phyloP scores from a whole-genome alignment of 2,888 invertebrate genomes.

The Malthinus flaveolus region DNA sequence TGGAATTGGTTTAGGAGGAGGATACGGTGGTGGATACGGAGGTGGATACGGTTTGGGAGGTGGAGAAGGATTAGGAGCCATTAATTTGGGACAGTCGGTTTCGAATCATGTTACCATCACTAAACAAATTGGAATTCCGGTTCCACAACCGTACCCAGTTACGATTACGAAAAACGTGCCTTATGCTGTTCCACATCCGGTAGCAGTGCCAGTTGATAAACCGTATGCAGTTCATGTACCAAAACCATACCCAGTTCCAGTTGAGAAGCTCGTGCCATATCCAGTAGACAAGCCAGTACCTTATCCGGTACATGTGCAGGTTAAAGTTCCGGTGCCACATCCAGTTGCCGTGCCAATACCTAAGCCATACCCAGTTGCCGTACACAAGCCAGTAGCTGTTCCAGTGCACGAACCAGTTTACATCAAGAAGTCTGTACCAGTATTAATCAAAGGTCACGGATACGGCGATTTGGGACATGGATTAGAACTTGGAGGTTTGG shows the following conservation, averaged over 20 bases:
- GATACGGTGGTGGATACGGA: constrained; percentile 22
- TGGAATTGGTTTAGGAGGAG: constrained; percentile 14
- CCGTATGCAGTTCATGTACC: constrained; percentile 55
- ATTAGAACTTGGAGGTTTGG: constrained; percentile 30
- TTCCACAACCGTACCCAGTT: constrained; percentile 59
- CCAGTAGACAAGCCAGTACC: constrained; percentile 61
- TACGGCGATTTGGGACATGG: constrained; percentile 34
- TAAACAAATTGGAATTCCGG: constrained; percentile 56
- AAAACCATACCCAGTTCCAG: constrained; percentile 57
- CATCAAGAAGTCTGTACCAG: constrained; percentile 58
- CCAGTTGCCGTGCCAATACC: constrained; percentile 48
- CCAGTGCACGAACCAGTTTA: constrained; percentile 58
- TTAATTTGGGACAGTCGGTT: constrained; percentile 22
- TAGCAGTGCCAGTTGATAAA: constrained; percentile 57
- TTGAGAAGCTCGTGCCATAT: constrained; percentile 59
- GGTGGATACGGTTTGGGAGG: constrained; percentile 17
- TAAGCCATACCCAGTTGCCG: constrained; percentile 52
- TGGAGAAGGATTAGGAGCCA: constrained; percentile 11
- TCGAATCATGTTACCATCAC: constrained; percentile 51
- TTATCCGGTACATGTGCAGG: constrained; percentile 52
- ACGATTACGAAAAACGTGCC: constrained; percentile 58
- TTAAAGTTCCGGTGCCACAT: constrained; percentile 49
- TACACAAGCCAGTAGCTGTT: constrained; percentile 57
- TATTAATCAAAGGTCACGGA: constrained; percentile 43
- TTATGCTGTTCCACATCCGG: constrained; percentile 52